A percentile compares a stretch with the other conserved stretches of the same genome.
phyloP scores from a whole-genome alignment of 2,113 vertebrate genomes.

The Gadus chalcogrammus region DNA sequence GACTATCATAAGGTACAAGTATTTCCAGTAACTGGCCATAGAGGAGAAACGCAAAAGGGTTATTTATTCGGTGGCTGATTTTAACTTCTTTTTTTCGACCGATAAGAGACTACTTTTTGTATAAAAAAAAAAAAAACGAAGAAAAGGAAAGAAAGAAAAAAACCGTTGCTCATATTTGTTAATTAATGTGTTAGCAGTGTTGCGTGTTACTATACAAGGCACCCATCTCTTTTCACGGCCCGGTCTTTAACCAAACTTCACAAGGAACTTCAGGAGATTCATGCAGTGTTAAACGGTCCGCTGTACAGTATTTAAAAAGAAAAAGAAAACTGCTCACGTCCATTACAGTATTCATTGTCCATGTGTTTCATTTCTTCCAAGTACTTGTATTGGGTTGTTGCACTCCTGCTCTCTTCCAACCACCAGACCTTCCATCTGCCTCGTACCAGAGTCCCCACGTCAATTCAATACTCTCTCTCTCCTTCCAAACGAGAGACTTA shows the following conservation, averaged over 20 bases:
- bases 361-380: conserved; percentile 42
- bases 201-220: conserved; percentile 54
- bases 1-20: conserved; percentile 64
- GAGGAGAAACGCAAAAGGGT: conserved; percentile 48
- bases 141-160: conserved; percentile 22
- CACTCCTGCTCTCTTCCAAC: conserved; percentile 19
- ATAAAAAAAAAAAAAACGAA: conserved; percentile 37
- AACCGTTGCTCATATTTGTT: conserved; percentile 48
- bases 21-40: conserved; percentile 55
- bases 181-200: conserved; percentile 50
- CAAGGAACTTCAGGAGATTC: conserved; percentile 24
- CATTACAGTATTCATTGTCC: conserved; percentile 43
- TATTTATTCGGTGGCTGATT: conserved; percentile 66
- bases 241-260: conserved; percentile 54
- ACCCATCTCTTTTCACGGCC: conserved; percentile 57
- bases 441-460: conserved; percentile 34
- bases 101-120: conserved; percentile 50
- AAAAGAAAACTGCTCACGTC: conserved; percentile 29
- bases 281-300: conserved; percentile 53
- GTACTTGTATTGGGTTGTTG: too few species aligned
- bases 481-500: conserved; percentile 1
- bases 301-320: conserved; percentile 58
- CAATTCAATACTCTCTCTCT: conserved; percentile 43
- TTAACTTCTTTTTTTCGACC: conserved; percentile 57
- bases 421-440: conserved; percentile 28